A percentile compares a stretch with the other conserved stretches of the same genome.
These are phyloP conservation scores for Ptilonorhynchus violaceus DNA, from an alignment of 2,113 vertebrate genomes.

Conservation along the genomic window DNA sequence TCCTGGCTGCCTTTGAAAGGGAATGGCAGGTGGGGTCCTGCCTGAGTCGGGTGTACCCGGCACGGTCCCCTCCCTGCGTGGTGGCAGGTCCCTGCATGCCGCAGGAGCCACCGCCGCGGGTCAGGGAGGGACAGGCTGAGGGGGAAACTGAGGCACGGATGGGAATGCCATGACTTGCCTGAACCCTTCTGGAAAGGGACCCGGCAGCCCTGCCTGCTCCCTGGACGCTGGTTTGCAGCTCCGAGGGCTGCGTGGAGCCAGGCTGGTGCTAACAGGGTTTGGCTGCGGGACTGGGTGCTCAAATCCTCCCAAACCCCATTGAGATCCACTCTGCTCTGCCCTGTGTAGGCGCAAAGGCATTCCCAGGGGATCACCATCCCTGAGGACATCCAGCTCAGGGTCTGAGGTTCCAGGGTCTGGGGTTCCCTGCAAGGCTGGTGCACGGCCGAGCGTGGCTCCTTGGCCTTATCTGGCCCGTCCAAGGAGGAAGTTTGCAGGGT, in stretches of 20 bases:
- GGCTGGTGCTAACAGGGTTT: not conserved
- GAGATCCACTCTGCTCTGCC: not conserved
- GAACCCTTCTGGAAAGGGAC: not conserved
- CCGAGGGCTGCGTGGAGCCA: not conserved
- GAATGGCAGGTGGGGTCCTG: slow-evolving; percentile 47
- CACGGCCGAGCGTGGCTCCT: accelerated
- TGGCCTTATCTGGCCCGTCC: not conserved
- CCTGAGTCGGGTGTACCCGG: slow-evolving; percentile 14
- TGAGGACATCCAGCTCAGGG: accelerated
- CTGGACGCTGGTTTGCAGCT: not conserved
- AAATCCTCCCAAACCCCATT: not conserved
- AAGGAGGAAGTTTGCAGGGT: slow-evolving; percentile 54
- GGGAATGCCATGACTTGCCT: not conserved
- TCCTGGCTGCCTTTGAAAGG: not conserved
- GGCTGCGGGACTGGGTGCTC: not conserved
- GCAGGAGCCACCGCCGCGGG: not conserved
- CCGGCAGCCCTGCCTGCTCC: not conserved
- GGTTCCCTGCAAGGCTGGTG: accelerated
- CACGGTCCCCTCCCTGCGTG: slow-evolving; percentile 43
- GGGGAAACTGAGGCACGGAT: not conserved
- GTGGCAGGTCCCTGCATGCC: slow-evolving; percentile 64
- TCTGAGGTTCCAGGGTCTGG: not conserved
- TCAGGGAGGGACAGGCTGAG: slow-evolving; percentile 34
- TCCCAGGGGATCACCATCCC: accelerated
- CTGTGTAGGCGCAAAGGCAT: not conserved